phyloP scores from a whole-genome alignment of 2,888 invertebrate genomes.

The Amiota minor region DNA sequence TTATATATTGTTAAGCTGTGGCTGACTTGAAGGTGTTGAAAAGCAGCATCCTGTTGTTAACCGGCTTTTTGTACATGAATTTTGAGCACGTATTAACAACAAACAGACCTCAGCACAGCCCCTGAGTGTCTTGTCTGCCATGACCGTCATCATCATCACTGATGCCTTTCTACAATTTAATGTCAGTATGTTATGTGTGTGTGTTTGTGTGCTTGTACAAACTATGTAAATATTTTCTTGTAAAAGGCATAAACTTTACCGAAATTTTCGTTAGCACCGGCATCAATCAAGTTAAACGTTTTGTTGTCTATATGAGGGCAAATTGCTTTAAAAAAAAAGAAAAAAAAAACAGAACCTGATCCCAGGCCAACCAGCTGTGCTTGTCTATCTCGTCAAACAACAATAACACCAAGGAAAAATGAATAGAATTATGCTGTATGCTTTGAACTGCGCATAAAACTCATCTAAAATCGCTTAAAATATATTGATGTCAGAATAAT shows the following conservation, averaged over 20 bases:
- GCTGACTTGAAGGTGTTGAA: not conserved
- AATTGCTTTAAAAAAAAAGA: no score
- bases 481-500: constrained; percentile 3
- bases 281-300: constrained; percentile 3
- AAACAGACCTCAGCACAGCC: no score
- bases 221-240: constrained; percentile 1
- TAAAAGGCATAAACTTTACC: constrained; percentile 3
- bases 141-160: no score
- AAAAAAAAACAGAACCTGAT: no score
- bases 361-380: no score
- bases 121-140: no score
- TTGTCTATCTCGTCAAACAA: not conserved
- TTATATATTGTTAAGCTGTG: constrained; percentile 6
- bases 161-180: no score
- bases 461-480: constrained; percentile 23
- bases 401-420: not conserved
- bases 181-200: no score
- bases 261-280: not conserved
- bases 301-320: not conserved
- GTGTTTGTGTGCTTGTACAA: no score
- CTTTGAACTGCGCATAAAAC: not conserved
- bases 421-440: constrained; percentile 1
- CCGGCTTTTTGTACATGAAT: not conserved
- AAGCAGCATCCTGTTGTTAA: constrained; percentile 7
- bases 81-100: not conserved